These are phyloP conservation scores for Vidua macroura DNA, from an alignment of 2,113 vertebrate species.

Conservation along the genomic window DNA sequence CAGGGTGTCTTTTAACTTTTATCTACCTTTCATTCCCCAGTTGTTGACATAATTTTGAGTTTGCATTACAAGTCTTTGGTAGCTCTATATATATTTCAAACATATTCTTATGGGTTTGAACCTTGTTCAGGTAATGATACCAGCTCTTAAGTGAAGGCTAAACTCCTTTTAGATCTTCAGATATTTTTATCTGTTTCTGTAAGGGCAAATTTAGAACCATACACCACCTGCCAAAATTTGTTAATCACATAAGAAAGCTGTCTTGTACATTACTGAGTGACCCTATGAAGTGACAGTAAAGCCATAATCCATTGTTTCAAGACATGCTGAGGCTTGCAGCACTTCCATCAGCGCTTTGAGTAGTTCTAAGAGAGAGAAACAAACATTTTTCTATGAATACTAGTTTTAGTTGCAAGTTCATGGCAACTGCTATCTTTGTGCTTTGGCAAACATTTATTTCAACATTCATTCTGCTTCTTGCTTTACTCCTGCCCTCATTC, in stretches of 20 bases:
- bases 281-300: not conserved
- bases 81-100: not conserved
- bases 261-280: not conserved
- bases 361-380: not conserved
- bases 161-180: not conserved
- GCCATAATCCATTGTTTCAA: not conserved
- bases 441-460: not conserved
- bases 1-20: not conserved
- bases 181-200: not conserved
- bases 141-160: not conserved
- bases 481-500: not conserved
- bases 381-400: not conserved
- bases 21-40: not conserved
- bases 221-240: not conserved
- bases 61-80: not conserved
- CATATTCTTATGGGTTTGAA: not conserved
- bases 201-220: not conserved
- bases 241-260: not conserved
- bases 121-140: not conserved
- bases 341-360: not conserved
- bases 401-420: not conserved
- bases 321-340: not conserved
- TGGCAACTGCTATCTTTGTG: not conserved
- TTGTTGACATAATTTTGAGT: not conserved
- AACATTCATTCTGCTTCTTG: not conserved